Evolutionary conservation across 2,113 vertebrate genomes (phyloP).

Genomic region (Ploceus nigricollis): DNA sequence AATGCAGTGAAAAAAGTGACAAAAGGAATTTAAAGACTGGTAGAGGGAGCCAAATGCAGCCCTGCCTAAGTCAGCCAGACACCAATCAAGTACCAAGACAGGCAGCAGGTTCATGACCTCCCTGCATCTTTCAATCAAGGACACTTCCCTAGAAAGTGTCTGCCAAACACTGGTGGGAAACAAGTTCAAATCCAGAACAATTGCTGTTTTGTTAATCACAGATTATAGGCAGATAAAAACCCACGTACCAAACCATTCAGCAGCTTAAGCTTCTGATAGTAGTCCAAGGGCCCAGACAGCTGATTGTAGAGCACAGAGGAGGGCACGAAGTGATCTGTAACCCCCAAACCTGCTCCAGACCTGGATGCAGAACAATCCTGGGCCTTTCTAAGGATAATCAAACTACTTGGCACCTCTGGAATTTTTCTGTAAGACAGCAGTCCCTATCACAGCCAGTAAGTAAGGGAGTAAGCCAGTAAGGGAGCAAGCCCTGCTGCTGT

Average conservation of each 20-base stretch:
- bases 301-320: not conserved
- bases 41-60: not conserved
- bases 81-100: not conserved
- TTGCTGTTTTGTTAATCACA: not conserved
- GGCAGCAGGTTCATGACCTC: accelerated
- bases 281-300: no score
- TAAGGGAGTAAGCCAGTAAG: no score
- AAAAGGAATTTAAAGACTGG: not conserved
- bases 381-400: not conserved
- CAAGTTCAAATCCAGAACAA: not conserved
- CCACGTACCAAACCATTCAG: not conserved
- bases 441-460: not conserved
- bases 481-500: not conserved
- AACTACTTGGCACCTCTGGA: not conserved
- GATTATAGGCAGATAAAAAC: not conserved
- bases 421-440: not conserved
- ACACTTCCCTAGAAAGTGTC: not conserved
- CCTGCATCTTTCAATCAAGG: not conserved
- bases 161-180: not conserved
- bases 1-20: not conserved
- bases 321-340: accelerated
- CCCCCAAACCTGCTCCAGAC: not conserved
- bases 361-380: not conserved
- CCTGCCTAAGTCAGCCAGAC: accelerated
- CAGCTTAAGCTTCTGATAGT: not conserved